Percentiles rank a stretch among this genome's conserved stretches.
phyloP scores from a whole-genome alignment of 1,140 invertebrate genomes.

The Drosophila melanica region DNA sequence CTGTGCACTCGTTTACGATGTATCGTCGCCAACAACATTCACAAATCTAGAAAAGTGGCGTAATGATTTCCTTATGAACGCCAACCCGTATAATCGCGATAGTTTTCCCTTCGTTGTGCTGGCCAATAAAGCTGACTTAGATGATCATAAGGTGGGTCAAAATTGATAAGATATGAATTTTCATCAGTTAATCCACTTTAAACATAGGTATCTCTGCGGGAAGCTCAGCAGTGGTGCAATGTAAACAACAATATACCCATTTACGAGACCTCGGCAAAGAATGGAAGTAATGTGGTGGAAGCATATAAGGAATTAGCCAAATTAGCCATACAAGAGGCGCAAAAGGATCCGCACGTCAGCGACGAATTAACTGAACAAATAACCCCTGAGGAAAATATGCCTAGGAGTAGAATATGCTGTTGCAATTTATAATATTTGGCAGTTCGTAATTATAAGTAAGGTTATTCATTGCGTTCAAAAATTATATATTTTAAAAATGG shows the following conservation, averaged over 20 bases:
- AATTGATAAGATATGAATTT: neutral
- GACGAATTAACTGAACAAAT: neutral
- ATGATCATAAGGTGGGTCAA: conserved; percentile 93
- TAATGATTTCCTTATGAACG: conserved; percentile 99
- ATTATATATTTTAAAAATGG: no score
- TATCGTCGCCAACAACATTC: conserved; percentile 98
- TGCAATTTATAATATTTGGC: neutral
- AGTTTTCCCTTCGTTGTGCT: conserved; percentile 99
- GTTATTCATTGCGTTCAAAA: no score
- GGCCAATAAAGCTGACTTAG: conserved; percentile 99
- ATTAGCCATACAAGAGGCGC: conserved; percentile 95
- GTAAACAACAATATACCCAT: conserved; percentile 90
- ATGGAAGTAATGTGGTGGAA: conserved; percentile 98
- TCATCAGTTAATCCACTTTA: conserved; percentile 17
- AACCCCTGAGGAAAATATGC: neutral
- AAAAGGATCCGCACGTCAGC: conserved; percentile 70
- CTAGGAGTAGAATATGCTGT: neutral
- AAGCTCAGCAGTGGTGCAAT: conserved; percentile 99
- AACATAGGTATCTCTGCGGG: conserved; percentile 92
- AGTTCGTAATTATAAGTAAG: neutral
- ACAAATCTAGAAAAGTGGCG: conserved; percentile 99
- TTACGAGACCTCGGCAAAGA: conserved; percentile 94
- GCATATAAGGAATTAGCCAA: conserved; percentile 98
- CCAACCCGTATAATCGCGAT: conserved; percentile 97
- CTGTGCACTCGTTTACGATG: conserved; percentile 99